These are phyloP conservation scores for Heterotis niloticus DNA, from an alignment of 2,113 vertebrate species.

Conservation along the genomic window DNA sequence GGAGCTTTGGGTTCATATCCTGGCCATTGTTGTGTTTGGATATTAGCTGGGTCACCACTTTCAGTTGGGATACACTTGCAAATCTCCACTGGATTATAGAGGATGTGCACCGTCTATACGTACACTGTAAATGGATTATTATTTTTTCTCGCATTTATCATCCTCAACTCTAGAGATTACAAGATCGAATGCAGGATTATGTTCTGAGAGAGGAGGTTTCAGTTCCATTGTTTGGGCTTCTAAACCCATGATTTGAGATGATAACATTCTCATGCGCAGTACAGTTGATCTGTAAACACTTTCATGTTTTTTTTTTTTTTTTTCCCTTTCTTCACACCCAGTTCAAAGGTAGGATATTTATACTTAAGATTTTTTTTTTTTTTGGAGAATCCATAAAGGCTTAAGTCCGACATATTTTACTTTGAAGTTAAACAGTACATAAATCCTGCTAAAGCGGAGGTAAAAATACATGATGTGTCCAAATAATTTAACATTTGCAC, in stretches of 20 bases:
- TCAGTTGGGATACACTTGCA: constrained; percentile 17
- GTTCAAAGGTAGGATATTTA: neutral
- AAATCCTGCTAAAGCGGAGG: no score
- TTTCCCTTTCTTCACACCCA: neutral
- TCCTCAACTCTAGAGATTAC: constrained; percentile 16
- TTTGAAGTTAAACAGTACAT: no score
- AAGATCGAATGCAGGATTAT: constrained; percentile 16
- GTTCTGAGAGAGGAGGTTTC: constrained; percentile 9
- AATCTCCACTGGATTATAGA: constrained; percentile 20
- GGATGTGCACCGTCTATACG: neutral
- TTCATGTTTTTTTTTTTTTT: neutral
- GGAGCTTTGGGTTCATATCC: neutral
- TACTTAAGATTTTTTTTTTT: neutral
- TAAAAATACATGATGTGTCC: no score
- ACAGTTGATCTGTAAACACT: neutral
- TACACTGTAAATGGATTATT: constrained; percentile 6
- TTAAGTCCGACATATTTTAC: no score
- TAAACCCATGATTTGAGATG: neutral
- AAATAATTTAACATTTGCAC: no score
- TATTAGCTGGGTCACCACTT: constrained; percentile 41
- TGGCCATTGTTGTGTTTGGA: neutral
- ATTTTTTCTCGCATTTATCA: neutral
- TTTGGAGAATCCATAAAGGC: neutral
- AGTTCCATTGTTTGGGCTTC: neutral
- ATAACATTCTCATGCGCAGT: neutral